Percentiles rank a stretch among this genome's conserved stretches.
These are phyloP conservation scores for Saccostrea glomerata DNA, from an alignment of 1,140 invertebrate species.

Conservation along the genomic window DNA sequence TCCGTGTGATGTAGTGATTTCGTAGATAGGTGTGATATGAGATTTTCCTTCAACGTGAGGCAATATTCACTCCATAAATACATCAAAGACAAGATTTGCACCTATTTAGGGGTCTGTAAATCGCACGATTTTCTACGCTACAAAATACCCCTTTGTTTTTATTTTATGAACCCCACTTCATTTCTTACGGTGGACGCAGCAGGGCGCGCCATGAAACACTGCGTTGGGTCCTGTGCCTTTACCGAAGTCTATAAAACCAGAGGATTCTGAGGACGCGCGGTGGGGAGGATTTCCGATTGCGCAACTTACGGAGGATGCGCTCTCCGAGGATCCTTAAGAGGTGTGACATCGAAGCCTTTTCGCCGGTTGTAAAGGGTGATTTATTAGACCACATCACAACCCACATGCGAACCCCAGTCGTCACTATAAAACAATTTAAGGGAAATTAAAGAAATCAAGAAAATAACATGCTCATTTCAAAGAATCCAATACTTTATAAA, in stretches of 20 bases:
- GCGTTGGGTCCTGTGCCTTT: not conserved
- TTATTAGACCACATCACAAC: conserved; percentile 14
- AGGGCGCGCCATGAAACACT: conserved; percentile 11
- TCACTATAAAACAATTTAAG: conserved; percentile 7
- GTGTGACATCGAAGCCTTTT: not conserved
- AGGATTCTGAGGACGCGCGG: not conserved
- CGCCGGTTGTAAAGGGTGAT: not conserved
- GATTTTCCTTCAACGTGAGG: conserved; percentile 10
- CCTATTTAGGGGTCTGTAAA: not conserved
- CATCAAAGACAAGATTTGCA: conserved; percentile 14
- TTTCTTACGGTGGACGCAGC: not conserved
- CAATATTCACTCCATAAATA: conserved; percentile 34
- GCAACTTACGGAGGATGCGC: not conserved
- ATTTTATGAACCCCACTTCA: conserved; percentile 4
- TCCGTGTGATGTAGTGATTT: conserved; percentile 29
- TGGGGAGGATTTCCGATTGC: not conserved
- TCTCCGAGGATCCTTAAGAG: not conserved
- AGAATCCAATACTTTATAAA: too few species aligned
- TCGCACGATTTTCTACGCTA: conserved; percentile 9
- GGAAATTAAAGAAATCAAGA: not conserved
- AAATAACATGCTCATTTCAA: not conserved
- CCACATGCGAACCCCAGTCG: not conserved
- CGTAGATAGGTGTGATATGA: conserved; percentile 30
- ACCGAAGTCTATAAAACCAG: conserved; percentile 5
- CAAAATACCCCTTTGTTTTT: conserved; percentile 7